phyloP scores from a whole-genome alignment of 2,888 invertebrate genomes.

The Amphiduros pacificus region DNA sequence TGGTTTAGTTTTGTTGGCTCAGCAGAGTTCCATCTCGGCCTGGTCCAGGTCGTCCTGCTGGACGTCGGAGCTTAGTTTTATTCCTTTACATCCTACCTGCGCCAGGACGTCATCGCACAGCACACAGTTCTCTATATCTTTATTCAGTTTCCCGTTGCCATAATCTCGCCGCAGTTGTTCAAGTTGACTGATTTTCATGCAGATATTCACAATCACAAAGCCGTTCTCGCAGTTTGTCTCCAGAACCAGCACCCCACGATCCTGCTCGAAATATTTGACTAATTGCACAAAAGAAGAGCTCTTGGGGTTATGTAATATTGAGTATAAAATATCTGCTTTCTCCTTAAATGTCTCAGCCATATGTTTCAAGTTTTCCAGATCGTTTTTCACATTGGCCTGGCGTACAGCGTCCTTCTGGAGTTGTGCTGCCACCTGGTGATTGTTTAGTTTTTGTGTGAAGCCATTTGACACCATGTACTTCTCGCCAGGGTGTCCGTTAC shows the following conservation, averaged over 20 bases:
- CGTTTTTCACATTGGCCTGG: not conserved
- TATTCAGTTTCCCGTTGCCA: conserved; percentile 37
- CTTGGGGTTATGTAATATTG: conserved; percentile 35
- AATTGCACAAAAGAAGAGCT: conserved; percentile 34
- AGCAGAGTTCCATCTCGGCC: conserved; percentile 21
- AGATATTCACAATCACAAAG: conserved; percentile 47
- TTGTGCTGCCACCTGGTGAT: not conserved
- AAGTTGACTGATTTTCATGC: conserved; percentile 46
- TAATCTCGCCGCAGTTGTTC: conserved; percentile 40
- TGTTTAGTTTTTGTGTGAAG: not conserved
- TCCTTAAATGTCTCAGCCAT: conserved; percentile 19
- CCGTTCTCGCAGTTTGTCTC: conserved; percentile 39
- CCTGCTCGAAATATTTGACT: conserved; percentile 54
- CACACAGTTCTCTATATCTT: conserved; percentile 39
- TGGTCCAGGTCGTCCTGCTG: conserved; percentile 41
- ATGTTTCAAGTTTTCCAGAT: conserved; percentile 14
- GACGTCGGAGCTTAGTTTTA: conserved; percentile 40
- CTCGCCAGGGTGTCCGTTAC: not conserved
- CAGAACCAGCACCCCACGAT: conserved; percentile 49
- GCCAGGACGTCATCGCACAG: conserved; percentile 36
- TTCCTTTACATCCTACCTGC: conserved; percentile 38
- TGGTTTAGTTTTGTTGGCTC: too few relatives aligned
- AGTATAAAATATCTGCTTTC: conserved; percentile 36
- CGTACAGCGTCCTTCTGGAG: not conserved
- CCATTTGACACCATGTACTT: conserved; percentile 6